A percentile compares a stretch with the other conserved stretches of the same genome.
Conservation (phyloP, 2,113 vertebrate species). For the Labeo catla region DNA sequence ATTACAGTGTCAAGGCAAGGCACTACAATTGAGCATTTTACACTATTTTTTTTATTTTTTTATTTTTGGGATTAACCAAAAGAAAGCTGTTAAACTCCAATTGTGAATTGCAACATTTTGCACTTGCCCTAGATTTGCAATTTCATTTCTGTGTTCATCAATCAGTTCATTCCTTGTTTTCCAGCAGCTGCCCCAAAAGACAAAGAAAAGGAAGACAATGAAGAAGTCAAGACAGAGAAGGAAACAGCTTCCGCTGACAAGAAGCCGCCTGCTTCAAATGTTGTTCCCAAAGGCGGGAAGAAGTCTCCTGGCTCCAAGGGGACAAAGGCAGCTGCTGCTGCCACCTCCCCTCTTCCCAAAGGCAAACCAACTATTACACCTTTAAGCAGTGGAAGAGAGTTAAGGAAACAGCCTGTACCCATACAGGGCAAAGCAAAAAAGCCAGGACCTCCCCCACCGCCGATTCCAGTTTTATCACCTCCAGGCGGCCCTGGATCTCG, state of each 20-base stretch:
- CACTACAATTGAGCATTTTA: slow-evolving; percentile 23
- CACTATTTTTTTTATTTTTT: too few relatives aligned
- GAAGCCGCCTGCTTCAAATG: slow-evolving; percentile 45
- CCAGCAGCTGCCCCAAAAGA: slow-evolving; percentile 70
- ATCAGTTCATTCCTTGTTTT: slow-evolving; percentile 50
- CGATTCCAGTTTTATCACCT: slow-evolving; percentile 53
- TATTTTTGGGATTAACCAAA: neutral
- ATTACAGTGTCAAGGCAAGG: slow-evolving; percentile 52
- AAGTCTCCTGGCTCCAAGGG: slow-evolving; percentile 60
- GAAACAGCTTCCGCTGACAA: slow-evolving; percentile 63
- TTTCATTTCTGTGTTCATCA: neutral
- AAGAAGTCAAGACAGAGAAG: slow-evolving; percentile 69
- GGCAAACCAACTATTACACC: slow-evolving; percentile 60
- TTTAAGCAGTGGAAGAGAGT: slow-evolving; percentile 53
- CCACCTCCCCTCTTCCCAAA: slow-evolving; percentile 59
- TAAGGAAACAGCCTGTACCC: slow-evolving; percentile 63
- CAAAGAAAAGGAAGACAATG: slow-evolving; percentile 57
- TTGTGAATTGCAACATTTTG: too few relatives aligned
- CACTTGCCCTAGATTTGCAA: neutral
- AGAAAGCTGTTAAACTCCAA: neutral
- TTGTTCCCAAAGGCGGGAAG: slow-evolving; percentile 63
- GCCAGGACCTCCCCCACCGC: slow-evolving; percentile 58
- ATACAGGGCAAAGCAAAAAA: slow-evolving; percentile 67
- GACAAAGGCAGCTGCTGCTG: slow-evolving; percentile 57
- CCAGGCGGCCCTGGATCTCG: slow-evolving; percentile 73